These are phyloP conservation scores for Drosophila novamexicana DNA, from an alignment of 1,140 invertebrate species.

Conservation along the genomic window DNA sequence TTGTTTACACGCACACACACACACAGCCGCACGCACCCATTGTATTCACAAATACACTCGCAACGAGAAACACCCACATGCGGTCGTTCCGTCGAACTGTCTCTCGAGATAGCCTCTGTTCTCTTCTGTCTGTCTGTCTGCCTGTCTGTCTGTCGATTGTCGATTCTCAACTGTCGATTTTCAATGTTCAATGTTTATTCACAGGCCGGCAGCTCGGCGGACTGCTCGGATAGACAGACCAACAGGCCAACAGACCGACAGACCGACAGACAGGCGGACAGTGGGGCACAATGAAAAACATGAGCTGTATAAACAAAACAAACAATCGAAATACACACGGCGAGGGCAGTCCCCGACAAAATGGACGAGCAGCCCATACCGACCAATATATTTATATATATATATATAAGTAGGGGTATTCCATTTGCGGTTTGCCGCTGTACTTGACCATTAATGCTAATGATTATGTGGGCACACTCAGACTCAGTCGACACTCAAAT, in stretches of 20 bases:
- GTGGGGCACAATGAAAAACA: slow-evolving; percentile 68
- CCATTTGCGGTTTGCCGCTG: slow-evolving; percentile 33
- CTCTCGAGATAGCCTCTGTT: background rate
- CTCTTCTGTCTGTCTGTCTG: slow-evolving; percentile 17
- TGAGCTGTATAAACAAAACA: slow-evolving; percentile 81
- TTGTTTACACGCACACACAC: slow-evolving; percentile 63
- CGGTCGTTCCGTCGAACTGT: slow-evolving; percentile 35
- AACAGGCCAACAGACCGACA: slow-evolving; percentile 25
- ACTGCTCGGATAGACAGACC: slow-evolving; percentile 23
- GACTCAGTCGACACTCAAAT: slow-evolving; percentile 12
- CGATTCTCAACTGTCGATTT: slow-evolving; percentile 48
- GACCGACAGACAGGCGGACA: slow-evolving; percentile 2
- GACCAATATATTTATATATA: background rate
- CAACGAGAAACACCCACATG: slow-evolving; percentile 32
- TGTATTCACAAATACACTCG: slow-evolving; percentile 36
- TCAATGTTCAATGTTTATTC: slow-evolving; percentile 62
- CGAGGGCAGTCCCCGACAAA: slow-evolving; percentile 7
- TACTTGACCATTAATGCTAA: slow-evolving; percentile 66
- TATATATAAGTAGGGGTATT: slow-evolving; percentile 5
- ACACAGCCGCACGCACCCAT: slow-evolving; percentile 25
- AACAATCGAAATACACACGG: slow-evolving; percentile 52
- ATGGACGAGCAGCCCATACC: background rate
- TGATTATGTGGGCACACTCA: slow-evolving; percentile 48
- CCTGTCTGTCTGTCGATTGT: slow-evolving; percentile 55
- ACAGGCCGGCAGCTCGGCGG: slow-evolving; percentile 38